Evolutionary conservation across 2,888 invertebrate species (phyloP), one percentile per base, ranked within the genome.

Genomic region (Xestia xanthographa): DNA sequence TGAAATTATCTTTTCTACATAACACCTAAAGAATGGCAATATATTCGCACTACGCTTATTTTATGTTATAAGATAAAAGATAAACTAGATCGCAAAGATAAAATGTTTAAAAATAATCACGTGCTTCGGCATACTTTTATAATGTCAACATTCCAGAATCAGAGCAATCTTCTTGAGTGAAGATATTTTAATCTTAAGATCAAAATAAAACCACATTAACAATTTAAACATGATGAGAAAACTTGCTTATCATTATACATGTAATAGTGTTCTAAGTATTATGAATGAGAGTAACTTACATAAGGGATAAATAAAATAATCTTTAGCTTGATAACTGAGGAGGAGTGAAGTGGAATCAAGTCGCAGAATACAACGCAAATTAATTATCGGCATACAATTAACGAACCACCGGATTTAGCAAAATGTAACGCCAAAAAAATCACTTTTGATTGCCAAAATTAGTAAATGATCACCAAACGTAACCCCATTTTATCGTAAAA

Each of bases 1-100:
- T 45, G 56, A 38, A 0, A 76, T 69, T 77, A 70, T 63, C 38
- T 34, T 62, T 11, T 66, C 29, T 60, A 34, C 43, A 20, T 12
- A 43, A 26, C 29, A 38, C 17, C 2, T 38, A 72, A 11, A 63
- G 5, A 66, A 45, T 58, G 0, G 45, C 69, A 53, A 43, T 22
- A 69, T 82, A 50, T 82, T 77, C 62, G 48, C 72, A 62, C 48
- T 66, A 9, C 8, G 20, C 9, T 38, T 14, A 63, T 9, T 70
- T 41, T 77, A 48, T 58, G 26, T 34, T 63, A 26, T 17, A 62
- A 74, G 50, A 69, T 66, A 45, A 67, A 53, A 72, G 50, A 45
- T 73, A 62, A 82, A 83, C 74, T 83, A 79, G 83, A 79, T 83
- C 48, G 29, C 50, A n/a, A 71, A 38, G 68, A 82, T 82, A 71